Percentiles rank a stretch among this genome's conserved stretches.
These are phyloP conservation scores for Globia sparganii DNA, from an alignment of 2,888 invertebrate genomes.

Conservation along the genomic window DNA sequence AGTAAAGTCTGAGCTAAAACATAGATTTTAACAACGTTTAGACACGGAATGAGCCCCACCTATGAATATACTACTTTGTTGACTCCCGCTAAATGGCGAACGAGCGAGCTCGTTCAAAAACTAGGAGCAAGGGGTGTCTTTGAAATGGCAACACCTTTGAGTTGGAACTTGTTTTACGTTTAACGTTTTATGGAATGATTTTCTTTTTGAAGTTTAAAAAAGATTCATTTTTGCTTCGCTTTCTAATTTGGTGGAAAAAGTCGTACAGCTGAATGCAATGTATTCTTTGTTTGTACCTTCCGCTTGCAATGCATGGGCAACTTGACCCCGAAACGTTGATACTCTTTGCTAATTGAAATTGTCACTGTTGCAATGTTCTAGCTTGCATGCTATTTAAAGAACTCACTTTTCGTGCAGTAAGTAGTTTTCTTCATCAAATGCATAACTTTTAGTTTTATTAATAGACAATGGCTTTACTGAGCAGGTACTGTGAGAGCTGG, in stretches of 20 bases:
- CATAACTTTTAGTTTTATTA: not conserved
- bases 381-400: not conserved
- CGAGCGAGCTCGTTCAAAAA: slow-evolving; percentile 34
- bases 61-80: slow-evolving; percentile 54
- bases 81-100: slow-evolving; percentile 41
- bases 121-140: slow-evolving; percentile 16
- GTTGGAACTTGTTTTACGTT: slow-evolving; percentile 2
- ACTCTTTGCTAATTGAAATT: not conserved
- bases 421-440: too few relatives aligned
- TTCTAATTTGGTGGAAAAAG: slow-evolving; percentile 20
- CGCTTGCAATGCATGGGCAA: not conserved
- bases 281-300: not conserved
- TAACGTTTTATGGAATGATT: not conserved
- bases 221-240: not conserved
- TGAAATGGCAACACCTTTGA: slow-evolving; percentile 47
- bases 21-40: slow-evolving; percentile 64
- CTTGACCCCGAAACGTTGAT: not conserved
- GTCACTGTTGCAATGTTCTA: too few relatives aligned
- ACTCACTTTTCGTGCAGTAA: not conserved
- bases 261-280: not conserved
- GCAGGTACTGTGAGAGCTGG: too few relatives aligned
- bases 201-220: slow-evolving; percentile 22
- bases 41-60: slow-evolving; percentile 60
- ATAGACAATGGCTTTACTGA: not conserved
- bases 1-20: slow-evolving; percentile 63